Base-by-base conservation (phyloP, 2,797 vertebrate species). In the Pseudotriccus pelzelni region DNA sequence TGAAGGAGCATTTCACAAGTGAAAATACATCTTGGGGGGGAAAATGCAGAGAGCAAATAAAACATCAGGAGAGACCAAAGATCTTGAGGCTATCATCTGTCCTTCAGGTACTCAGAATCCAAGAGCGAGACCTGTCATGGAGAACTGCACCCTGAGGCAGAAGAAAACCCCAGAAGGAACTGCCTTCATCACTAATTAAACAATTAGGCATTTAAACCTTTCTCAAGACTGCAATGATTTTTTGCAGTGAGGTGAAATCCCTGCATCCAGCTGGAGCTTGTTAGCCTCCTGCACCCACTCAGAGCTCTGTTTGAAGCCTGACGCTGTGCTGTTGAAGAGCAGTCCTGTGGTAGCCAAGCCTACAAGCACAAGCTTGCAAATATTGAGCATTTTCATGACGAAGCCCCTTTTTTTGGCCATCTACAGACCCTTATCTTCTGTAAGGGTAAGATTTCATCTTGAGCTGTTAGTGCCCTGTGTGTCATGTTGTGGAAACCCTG, bases 121-220 rank as follows among this genome's bases (percentile, higher is more conserved):
- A 39, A 66, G 37, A 78, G 36, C 64, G 32, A 84, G 85, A 90
- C 69, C 50, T 85, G 19, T 60, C 53, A 50, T 27, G 55, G 73
- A 89, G 85, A 81, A 63, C 75, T 84, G 86, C 95, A 89, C 81
- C 62, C 72, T 6, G 5, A 90, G 64, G 91, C 82, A 90, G 23
- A 79, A 82, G 76, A 93, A 39, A 97, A 82, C 43, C 74, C n/a
- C 70, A 55, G 85, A 66, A 91, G 34, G 74, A 87, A 22, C 67
- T 83, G 84, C 59, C 47, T 94, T 91, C 78, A 28, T 76, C 1
- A 6, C 88, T 96, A 78, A 93, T 96, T 95, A 95, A 95, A 82
- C 5, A 37, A 74, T 83, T 64, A 84, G 16, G 17, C 16, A 12
- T 93, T 90, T 66, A 90, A 93, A 15, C 1, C 11, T 84, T 12